phyloP scores from a whole-genome alignment of 2,113 vertebrate species.

The Gadus macrocephalus region DNA sequence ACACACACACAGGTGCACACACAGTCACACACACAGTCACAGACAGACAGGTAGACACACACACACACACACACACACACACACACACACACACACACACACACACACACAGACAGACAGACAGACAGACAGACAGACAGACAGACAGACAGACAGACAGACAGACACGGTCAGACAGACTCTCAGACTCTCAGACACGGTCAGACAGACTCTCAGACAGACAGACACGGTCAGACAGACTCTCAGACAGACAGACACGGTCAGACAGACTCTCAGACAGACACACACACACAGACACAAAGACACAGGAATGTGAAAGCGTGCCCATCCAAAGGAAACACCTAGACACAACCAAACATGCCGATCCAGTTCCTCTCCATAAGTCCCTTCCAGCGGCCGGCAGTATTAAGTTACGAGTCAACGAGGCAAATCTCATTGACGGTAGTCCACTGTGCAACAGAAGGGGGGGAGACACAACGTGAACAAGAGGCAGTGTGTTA shows the following conservation, averaged over 20 bases:
- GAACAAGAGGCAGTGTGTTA: constrained; percentile 50
- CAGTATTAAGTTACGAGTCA: constrained; percentile 45
- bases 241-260: not conserved
- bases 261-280: constrained; percentile 2
- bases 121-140: not conserved
- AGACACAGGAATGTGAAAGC: constrained; percentile 5
- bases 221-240: not conserved
- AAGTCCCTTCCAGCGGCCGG: constrained; percentile 32
- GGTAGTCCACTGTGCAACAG: constrained; percentile 37
- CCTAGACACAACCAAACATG: constrained; percentile 28
- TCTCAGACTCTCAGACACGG: too few species aligned
- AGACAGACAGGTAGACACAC: constrained; percentile 4
- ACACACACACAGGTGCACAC: too few species aligned
- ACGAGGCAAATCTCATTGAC: not conserved
- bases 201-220: constrained; percentile 2
- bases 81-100: constrained; percentile 5
- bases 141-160: not conserved
- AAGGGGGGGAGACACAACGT: constrained; percentile 17
- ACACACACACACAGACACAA: not conserved
- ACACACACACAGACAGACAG: too few species aligned
- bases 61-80: constrained; percentile 34
- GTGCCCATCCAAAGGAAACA: constrained; percentile 15
- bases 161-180: too few species aligned
- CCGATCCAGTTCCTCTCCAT: constrained; percentile 48
- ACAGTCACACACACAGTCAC: too few species aligned